Conservation (phyloP, 1,140 invertebrate species). For the Eumaeus atala region DNA sequence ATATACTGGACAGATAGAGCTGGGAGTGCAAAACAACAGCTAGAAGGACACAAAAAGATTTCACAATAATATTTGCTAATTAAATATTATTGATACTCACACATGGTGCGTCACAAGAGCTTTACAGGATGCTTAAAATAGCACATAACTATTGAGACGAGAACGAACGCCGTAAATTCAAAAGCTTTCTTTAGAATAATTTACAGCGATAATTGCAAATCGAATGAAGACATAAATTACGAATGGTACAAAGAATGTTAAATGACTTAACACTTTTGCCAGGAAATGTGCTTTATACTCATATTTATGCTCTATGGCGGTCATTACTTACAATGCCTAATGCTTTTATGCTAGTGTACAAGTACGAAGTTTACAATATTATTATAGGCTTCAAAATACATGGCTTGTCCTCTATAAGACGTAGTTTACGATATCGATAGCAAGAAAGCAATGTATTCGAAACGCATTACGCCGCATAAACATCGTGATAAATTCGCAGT, state of each 20-base stretch:
- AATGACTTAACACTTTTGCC: conserved; percentile 33
- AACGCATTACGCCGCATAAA: conserved; percentile 26
- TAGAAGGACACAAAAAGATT: too few species aligned
- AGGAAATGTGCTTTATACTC: conserved; percentile 31
- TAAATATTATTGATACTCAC: too few species aligned
- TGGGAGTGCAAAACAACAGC: too few species aligned
- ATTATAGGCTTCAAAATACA: conserved; percentile 20
- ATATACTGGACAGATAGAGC: too few species aligned
- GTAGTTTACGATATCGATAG: conserved; percentile 19
- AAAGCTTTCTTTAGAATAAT: conserved; percentile 14
- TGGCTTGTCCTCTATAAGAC: conserved; percentile 12
- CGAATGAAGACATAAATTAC: conserved; percentile 28
- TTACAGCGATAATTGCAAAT: conserved; percentile 8
- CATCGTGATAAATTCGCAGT: conserved; percentile 31
- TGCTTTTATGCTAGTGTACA: neutral
- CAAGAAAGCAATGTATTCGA: conserved; percentile 31
- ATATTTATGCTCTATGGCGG: conserved; percentile 37
- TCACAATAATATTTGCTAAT: too few species aligned
- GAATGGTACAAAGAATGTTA: conserved; percentile 27
- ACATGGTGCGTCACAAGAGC: too few species aligned
- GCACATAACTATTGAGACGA: conserved; percentile 5
- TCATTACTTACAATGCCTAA: conserved; percentile 27
- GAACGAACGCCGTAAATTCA: neutral
- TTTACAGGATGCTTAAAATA: neutral
- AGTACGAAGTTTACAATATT: conserved; percentile 17